Base-by-base conservation (phyloP, 1,140 invertebrate genomes). In the Stratiolaelaps scimitus region DNA sequence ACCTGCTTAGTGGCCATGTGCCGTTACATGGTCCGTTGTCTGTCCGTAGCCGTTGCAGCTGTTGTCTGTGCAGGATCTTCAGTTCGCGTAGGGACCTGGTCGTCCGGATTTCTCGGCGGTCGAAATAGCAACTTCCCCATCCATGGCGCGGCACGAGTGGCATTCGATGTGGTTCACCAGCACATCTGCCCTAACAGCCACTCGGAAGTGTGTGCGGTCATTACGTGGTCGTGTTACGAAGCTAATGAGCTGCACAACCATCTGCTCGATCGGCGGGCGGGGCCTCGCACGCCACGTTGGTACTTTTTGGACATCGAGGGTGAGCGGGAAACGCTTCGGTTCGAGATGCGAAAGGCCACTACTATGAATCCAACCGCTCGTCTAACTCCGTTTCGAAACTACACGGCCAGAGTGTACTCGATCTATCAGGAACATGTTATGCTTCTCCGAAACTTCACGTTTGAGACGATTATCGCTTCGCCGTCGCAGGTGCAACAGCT, bases 191-290 rank as follows among this genome's bases (percentile, higher is more conserved):
- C 26, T 34, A 34, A 60, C 23, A 60, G 53, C 15, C 53, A 60
- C 53, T 60, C 53, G 4, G 53, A 60, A 26, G 53, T 60, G 53
- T 60, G 53, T 34, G 20, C 34, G 17, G 53, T 29, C 15, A 29
- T 60, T 23, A 19, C 53, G 23, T 60, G 53, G 53, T 60, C 53
- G 15, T 60, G 53, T 34, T 60, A 60, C 53, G 53, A 60, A 60
- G 26, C 53, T 15, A 60, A 26, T 17, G 53, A 60, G 23, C 1
- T 20, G 1, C 15, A 26, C 15, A 26, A 60, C 15, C 17, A 23
- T 60, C 1, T 34, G 15, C 53, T 60, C 15, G 34, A 60, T 34
- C 17, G 53, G 34, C 15, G 15, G 26, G 53, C 53, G 53, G 34
- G 20, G 34, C 53, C 53, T 26, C 53, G 53, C 6, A 60, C 23